Evolutionary conservation across 2,888 invertebrate genomes (phyloP).

Genomic region (Amphipyra berbera): DNA sequence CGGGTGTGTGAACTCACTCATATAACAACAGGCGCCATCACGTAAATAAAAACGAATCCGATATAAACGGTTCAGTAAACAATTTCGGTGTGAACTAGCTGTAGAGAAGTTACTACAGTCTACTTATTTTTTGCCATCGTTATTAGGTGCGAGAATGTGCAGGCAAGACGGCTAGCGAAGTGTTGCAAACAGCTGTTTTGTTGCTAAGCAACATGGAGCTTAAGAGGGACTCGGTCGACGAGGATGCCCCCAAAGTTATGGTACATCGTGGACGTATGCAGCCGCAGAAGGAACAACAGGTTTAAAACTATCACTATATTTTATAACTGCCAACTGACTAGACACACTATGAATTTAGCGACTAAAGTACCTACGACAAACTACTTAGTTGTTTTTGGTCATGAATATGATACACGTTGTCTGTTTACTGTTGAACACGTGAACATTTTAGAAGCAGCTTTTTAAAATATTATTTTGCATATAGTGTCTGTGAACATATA

Average conservation of each 20-base stretch:
- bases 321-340: constrained; percentile 6
- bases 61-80: too few species aligned
- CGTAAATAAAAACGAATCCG: too few species aligned
- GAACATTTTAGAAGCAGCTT: background rate
- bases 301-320: constrained; percentile 47
- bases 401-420: constrained; percentile 15
- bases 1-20: too few species aligned
- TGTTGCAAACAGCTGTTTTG: constrained; percentile 67
- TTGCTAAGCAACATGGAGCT: constrained; percentile 65
- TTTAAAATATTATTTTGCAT: too few species aligned
- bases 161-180: constrained; percentile 73
- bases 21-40: too few species aligned
- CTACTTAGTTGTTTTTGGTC: constrained; percentile 16
- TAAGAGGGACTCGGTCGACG: constrained; percentile 62
- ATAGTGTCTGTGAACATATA: too few species aligned
- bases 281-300: constrained; percentile 72
- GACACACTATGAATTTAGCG: constrained; percentile 16
- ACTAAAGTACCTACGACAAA: too few species aligned
- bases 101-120: constrained; percentile 16
- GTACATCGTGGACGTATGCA: constrained; percentile 70
- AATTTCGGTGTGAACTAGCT: too few species aligned
- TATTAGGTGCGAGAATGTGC: constrained; percentile 80
- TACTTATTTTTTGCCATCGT: constrained; percentile 23
- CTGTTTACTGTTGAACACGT: background rate
- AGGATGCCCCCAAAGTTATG: constrained; percentile 54